Evolutionary conservation across 2,113 vertebrate species (phyloP).

Genomic region (Trematomus loennbergii): DNA sequence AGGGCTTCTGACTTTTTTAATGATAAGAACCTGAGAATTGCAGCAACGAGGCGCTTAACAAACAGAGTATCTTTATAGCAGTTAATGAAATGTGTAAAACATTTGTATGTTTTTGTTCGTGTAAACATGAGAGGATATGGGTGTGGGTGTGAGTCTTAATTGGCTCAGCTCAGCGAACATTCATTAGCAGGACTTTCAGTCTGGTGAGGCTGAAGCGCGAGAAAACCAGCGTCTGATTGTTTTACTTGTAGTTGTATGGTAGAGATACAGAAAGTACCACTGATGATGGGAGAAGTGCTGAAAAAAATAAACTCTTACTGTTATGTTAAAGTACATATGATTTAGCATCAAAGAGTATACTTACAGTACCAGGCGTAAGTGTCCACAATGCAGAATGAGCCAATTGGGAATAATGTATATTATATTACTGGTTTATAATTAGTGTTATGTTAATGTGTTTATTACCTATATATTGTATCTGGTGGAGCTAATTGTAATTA

Average conservation of each 20-base stretch:
- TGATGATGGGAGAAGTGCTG: neutral
- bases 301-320: neutral
- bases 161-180: conserved; percentile 9
- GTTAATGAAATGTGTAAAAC: conserved; percentile 35
- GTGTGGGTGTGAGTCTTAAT: conserved; percentile 30
- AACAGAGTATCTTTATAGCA: neutral
- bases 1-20: conserved; percentile 9
- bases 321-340: neutral
- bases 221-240: conserved; percentile 28
- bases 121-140: conserved; percentile 24
- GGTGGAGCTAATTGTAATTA: neutral
- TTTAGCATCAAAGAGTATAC: neutral
- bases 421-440: neutral
- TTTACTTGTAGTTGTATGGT: neutral
- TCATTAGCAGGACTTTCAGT: conserved; percentile 42
- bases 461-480: neutral
- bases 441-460: neutral
- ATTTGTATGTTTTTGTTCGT: conserved; percentile 14
- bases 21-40: conserved; percentile 6
- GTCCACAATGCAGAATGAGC: neutral
- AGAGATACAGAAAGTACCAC: neutral
- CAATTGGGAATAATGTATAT: neutral
- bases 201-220: conserved; percentile 16
- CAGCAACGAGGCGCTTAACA: neutral
- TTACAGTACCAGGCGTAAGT: neutral